phyloP scores from a whole-genome alignment of 2,113 vertebrate species.

The Aplodontia rufa region DNA sequence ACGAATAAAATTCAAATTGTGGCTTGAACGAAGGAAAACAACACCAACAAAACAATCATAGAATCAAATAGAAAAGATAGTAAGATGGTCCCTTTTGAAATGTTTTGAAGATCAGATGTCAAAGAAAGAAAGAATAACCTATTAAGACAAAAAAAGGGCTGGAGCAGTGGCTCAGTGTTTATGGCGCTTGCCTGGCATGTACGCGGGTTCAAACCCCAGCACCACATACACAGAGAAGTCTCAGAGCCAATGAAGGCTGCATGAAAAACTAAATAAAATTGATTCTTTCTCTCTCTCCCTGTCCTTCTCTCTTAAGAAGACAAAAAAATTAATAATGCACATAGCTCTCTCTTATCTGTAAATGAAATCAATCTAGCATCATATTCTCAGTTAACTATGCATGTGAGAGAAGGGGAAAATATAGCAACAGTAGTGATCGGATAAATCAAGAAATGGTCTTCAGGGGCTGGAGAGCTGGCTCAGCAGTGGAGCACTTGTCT shows the following conservation, averaged over 20 bases:
- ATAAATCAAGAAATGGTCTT: neutral
- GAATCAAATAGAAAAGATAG: neutral
- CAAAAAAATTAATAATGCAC: neutral
- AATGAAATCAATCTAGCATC: neutral
- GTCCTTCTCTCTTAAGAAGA: neutral
- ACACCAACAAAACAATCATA: neutral
- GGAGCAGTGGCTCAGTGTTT: too few species aligned
- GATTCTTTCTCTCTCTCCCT: too few species aligned
- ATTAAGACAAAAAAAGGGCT: too few species aligned
- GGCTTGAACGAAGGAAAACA: neutral
- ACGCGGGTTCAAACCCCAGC: too few species aligned
- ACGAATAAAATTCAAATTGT: neutral
- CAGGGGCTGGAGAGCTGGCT: too few species aligned
- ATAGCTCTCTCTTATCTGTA: neutral
- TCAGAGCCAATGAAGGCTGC: too few species aligned
- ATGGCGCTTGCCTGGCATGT: too few species aligned
- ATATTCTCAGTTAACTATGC: neutral
- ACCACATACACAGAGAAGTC: too few species aligned
- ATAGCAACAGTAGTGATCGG: neutral
- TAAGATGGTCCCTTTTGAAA: neutral
- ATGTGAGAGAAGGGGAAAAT: neutral
- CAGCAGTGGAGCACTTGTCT: too few species aligned
- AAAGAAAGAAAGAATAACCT: neutral
- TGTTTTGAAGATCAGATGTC: neutral
- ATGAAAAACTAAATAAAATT: too few species aligned